Base-by-base conservation (phyloP, 2,113 vertebrate species). In the Lepisosteus oculatus region DNA sequence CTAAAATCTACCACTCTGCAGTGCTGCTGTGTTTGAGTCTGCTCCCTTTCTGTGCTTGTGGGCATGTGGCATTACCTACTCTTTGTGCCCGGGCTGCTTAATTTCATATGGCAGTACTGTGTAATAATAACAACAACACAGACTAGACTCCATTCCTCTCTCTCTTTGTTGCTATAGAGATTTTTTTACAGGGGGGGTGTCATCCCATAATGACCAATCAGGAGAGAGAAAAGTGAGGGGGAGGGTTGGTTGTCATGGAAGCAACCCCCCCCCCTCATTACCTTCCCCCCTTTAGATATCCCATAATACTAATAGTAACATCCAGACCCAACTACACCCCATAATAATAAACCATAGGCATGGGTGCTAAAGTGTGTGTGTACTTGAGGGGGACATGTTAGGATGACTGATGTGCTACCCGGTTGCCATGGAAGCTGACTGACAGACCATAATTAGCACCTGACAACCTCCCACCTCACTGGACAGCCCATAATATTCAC, bases 141-240 rank as follows among this genome's bases (percentile, higher is more conserved):
- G 29, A 29, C 79, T 80, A 68, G 62, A 74, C 76, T 51, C 79
- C 80, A 79, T 85, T 75, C 74, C 45, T 70, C 4, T 63, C 57
- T 67, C 67, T 75, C 76, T 79, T 65, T 77, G 77, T 79, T 71
- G 78, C 83, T 79, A 56, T 85, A 85, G 83, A 87, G 82, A 83
- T 78, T 80, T 5, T 51, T 51, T 51, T 51, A 5, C 9, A 79
- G 79, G 44, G 59, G 73, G 41, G 54, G 42, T 54, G 47, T 62
- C 82, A 87, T 85, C 83, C 84, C 84, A 89, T 91, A 89, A 90
- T 90, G 86, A 85, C 87, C 87, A 88, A 90, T 87, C 87, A 88
- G 83, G 84, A 51, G 9, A 51, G 47, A 51, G 47, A 51, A 9
- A 51, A 51, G 64, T 41, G 11, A 67, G 69, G 85, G 83, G 81